Evolutionary conservation across 92 coral and sea anemone species (phyloP).

Genomic region (Parazoanthus swiftii): DNA sequence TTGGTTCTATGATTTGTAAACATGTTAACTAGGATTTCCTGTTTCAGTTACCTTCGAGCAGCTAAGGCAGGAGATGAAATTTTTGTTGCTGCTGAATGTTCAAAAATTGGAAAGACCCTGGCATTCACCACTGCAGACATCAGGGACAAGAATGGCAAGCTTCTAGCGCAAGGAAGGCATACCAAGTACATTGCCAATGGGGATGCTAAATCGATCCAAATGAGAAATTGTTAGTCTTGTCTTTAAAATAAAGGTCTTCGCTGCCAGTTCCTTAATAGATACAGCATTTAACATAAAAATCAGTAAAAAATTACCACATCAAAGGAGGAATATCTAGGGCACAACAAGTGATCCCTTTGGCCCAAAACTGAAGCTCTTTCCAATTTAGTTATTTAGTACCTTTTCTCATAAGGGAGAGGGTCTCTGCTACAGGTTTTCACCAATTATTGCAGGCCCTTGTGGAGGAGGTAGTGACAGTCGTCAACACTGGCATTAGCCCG

Average conservation of each 20-base stretch:
- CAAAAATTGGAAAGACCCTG: slow-evolving; percentile 68
- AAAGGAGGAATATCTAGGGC: too few species aligned
- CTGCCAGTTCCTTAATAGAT: too few species aligned
- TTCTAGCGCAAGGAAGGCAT: slow-evolving; percentile 82
- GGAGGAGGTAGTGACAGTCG: too few species aligned
- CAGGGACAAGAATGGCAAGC: slow-evolving; percentile 66
- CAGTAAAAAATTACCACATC: too few species aligned
- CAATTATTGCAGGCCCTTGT: too few species aligned
- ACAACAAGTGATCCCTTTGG: too few species aligned
- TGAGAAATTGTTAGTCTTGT: background rate
- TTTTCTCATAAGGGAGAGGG: too few species aligned
- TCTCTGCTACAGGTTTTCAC: too few species aligned
- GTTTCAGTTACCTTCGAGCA: slow-evolving; percentile 69
- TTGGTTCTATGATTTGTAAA: background rate
- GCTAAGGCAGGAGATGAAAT: slow-evolving; percentile 83
- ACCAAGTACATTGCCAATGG: slow-evolving; percentile 66
- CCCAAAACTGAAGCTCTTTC: too few species aligned
- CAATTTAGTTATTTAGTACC: too few species aligned
- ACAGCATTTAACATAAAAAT: background rate
- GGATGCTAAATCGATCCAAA: background rate
- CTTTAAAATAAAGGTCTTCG: too few species aligned
- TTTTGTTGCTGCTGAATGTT: slow-evolving; percentile 72
- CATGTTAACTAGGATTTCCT: background rate
- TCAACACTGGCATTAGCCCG: too few species aligned
- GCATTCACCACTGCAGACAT: slow-evolving; percentile 89